Evolutionary conservation across 2,888 invertebrate genomes (phyloP), one percentile per base, ranked within the genome.

Genomic region (Drymonia ruficornis): DNA sequence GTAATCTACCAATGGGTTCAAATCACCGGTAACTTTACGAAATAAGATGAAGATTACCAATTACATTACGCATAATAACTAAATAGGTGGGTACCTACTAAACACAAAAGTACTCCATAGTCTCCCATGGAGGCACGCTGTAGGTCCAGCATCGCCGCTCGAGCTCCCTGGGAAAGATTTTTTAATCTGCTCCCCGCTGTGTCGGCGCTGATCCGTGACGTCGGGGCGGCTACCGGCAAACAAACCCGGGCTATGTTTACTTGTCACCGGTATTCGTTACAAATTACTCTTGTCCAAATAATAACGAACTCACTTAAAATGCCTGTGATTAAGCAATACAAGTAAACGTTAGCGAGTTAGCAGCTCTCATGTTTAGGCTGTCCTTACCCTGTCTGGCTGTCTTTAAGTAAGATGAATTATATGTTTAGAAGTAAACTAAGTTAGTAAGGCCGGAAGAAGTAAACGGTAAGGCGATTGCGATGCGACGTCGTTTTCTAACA

Each of bases 101-200:
- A 36, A 36, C 36, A 13, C n/a, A 36, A 36, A 36, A 11, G 36
- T n/a, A 16, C 40, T 40, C 16, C 8, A 40, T 16, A 19, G 9
- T 19, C 1, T 36, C 36, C 36, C 8, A 3, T n/a, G 36, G n/a
- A n/a, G 15, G 2, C n/a, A 28, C 15, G 45, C 28, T 23, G 23
- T 45, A 45, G 28, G 8, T 45, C 9, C 34, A 47, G 13, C 29
- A 18, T 28, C n/a, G 31, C 31, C 18, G 34, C 6, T 7, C 18
- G n/a, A 1, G 7, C 47, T 18, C 47, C 15, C 47, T 34, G 47
- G 34, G 47, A 47, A 47, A 18, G 1, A 34, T 47, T 34, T 47
- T 47, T 47, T 47, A 34, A 47, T 47, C 29, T 47, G 47, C 18
- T 31, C 34, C 47, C 47, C 34, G 47, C 34, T 31, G 31, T 6